Base-by-base conservation (phyloP, 2,888 invertebrate genomes). In the Cephus pygmeus region DNA sequence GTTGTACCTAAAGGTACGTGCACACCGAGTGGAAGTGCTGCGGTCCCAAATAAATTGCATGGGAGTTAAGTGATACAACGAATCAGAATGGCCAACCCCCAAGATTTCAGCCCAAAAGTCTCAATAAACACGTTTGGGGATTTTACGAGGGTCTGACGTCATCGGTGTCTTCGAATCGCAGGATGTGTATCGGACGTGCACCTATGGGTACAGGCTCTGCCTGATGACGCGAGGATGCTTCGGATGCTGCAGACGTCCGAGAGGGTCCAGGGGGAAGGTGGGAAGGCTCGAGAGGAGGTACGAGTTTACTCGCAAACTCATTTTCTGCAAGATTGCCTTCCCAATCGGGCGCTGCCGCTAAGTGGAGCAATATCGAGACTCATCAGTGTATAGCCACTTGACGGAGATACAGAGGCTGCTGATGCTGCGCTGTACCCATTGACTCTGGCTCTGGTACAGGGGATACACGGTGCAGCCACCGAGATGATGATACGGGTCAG, bases 331-430 rank as follows among this genome's bases (percentile, higher is more conserved):
- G 71, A 71, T 71, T 71, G 71, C n/a, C 12, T 34, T 76, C 30
- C 31, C 40, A 35, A 15, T 35, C 30, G 68, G 40, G 33, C 68
- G 34, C 33, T 31, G 36, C 40, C 73, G n/a, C 71, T 73, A 68
- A 76, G 78, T 75, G 78, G 73, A 73, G 71, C 68, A 76, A 76
- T 76, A 73, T 76, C 78, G 78, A 76, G 69, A 73, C 73, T 73
- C 77, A 77, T 74, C 77, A 9, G 73, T 35, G 75, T 40, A 68
- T 30, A 68, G 35, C 34, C 78, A 73, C 75, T 78, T 35, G 78
- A 68, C 34, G 75, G 75, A 36, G 23, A 34, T 35, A 73, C 68
- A 69, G 68, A 33, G 73, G 31, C 11, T 23, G 33, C 9, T n/a
- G 34, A 31, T 31, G 35, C 69, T 40, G 30, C 12, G 36, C 34